phyloP scores from a whole-genome alignment of 2,888 invertebrate species.

The Incurvaria masculella region DNA sequence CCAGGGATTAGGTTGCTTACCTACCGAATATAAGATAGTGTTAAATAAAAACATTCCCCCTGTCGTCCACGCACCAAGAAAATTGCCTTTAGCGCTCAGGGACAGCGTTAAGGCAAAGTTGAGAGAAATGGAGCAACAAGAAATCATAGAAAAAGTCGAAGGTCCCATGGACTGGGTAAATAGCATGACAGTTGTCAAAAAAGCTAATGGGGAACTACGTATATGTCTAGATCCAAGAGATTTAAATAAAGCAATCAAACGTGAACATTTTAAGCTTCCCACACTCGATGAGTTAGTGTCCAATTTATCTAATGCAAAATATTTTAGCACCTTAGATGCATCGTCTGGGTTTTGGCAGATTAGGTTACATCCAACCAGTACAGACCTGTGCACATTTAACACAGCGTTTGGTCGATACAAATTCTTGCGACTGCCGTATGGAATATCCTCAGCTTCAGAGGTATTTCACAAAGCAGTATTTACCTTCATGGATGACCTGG shows the following conservation, averaged over 20 bases:
- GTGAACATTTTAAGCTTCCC: constrained; percentile 12
- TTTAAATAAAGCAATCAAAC: constrained; percentile 11
- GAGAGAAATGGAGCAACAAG: constrained; percentile 8
- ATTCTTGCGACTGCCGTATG: constrained; percentile 17
- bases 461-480: constrained; percentile 17
- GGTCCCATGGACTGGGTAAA: constrained; percentile 18
- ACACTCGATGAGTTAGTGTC: constrained; percentile 10
- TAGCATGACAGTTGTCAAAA: constrained; percentile 18
- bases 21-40: constrained; percentile 12
- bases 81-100: constrained; percentile 5
- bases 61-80: constrained; percentile 13
- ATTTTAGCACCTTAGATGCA: constrained; percentile 8
- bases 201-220: constrained; percentile 11
- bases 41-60: constrained; percentile 9
- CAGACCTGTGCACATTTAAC: constrained; percentile 18
- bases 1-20: constrained; percentile 11
- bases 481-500: constrained; percentile 14
- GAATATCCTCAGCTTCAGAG: constrained; percentile 18
- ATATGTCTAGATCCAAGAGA: constrained; percentile 13
- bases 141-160: constrained; percentile 10
- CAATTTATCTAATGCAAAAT: constrained; percentile 9
- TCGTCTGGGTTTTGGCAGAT: constrained; percentile 3
- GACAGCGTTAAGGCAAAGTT: constrained; percentile 9
- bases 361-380: constrained; percentile 9
- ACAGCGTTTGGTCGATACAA: constrained; percentile 17